Conservation (phyloP, 2,113 vertebrate genomes). For the Rhinogobius similis region DNA sequence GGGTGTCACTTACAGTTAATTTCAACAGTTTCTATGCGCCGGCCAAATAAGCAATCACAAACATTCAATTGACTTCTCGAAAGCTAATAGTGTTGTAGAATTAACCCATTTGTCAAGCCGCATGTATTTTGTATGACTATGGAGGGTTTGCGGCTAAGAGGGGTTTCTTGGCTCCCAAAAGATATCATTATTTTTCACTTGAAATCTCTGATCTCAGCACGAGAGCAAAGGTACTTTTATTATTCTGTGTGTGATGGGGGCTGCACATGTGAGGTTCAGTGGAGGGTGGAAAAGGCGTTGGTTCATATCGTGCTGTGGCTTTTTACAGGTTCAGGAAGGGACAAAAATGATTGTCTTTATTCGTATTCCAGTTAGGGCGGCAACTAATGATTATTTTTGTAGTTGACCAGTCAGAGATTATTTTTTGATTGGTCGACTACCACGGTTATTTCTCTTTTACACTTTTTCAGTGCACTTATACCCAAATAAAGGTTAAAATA, state of each 20-base stretch:
- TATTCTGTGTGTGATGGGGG: conserved; percentile 55
- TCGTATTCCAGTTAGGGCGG: too few species aligned
- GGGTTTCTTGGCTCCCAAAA: conserved; percentile 53
- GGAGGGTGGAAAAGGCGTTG: background rate
- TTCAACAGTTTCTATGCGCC: conserved; percentile 28
- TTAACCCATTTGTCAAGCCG: conserved; percentile 47
- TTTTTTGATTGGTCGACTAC: background rate
- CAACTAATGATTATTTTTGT: background rate
- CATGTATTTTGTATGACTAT: conserved; percentile 34
- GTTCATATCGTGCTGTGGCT: background rate
- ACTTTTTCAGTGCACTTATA: too few species aligned
- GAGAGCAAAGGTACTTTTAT: conserved; percentile 57
- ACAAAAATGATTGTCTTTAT: background rate
- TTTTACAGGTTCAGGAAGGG: background rate
- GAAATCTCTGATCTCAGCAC: conserved; percentile 49
- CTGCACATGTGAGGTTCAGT: background rate
- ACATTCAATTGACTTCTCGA: conserved; percentile 23
- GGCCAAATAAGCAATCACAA: conserved; percentile 28
- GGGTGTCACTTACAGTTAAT: conserved; percentile 46
- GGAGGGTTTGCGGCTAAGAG: conserved; percentile 5
- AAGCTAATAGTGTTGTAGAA: conserved; percentile 28
- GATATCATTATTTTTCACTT: conserved; percentile 69
- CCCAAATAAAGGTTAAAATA: too few species aligned
- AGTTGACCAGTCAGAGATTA: background rate
- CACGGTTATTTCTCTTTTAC: too few species aligned